A percentile compares a stretch with the other conserved stretches of the same genome.
Evolutionary conservation across 2,888 invertebrate species (phyloP).

Genomic region (Brachycybe producta): DNA sequence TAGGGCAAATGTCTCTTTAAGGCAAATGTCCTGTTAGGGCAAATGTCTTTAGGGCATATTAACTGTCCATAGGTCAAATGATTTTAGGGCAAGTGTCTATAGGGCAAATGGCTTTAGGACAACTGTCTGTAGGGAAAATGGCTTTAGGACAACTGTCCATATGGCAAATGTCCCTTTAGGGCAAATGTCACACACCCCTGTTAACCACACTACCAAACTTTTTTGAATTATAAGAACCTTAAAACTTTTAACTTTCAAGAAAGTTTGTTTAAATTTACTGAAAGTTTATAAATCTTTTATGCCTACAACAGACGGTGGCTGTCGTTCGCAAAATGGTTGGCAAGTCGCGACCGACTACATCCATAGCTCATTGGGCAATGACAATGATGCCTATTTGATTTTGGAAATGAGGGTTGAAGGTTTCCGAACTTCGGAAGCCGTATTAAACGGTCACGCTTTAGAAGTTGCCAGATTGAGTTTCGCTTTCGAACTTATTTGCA

Average conservation of each 20-base stretch:
- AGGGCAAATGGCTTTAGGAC: no score
- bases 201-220: no score
- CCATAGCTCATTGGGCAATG: slow-evolving; percentile 36
- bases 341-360: slow-evolving; percentile 39
- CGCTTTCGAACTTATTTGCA: slow-evolving; percentile 42
- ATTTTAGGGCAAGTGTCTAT: no score
- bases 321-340: slow-evolving; percentile 33
- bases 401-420: slow-evolving; percentile 38
- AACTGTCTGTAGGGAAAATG: no score
- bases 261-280: no score
- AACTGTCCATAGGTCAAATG: no score
- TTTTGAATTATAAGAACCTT: not conserved
- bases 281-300: not conserved
- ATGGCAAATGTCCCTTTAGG: no score
- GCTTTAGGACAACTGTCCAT: no score
- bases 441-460: slow-evolving; percentile 32
- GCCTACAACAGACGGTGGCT: not conserved
- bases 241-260: not conserved
- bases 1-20: no score
- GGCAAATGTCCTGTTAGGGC: no score
- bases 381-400: slow-evolving; percentile 39
- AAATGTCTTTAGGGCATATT: no score
- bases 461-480: slow-evolving; percentile 39
- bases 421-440: slow-evolving; percentile 34
- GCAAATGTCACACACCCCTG: no score